Evolutionary conservation across 2,797 vertebrate genomes (phyloP), one percentile per base, ranked within the genome.

Genomic region (Cottoperca gobio): DNA sequence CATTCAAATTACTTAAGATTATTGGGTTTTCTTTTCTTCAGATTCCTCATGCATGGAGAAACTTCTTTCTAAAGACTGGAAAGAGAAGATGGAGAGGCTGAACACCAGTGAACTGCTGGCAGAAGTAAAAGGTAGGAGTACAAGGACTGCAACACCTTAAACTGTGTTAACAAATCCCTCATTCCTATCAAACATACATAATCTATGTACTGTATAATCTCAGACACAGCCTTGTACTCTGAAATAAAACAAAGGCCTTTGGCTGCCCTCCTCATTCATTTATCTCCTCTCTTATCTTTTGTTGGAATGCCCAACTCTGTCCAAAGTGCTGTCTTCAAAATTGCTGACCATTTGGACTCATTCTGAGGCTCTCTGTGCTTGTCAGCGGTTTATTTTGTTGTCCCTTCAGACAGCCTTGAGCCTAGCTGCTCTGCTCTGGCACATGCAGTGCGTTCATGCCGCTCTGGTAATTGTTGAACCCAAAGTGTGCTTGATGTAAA

Each of bases 21-120:
- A 2, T 39, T 28, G 11, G 4, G 19, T 42, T 73, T 69, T 53
- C 31, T 33, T 0, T 78, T 48, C 82, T 83, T 50, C 60, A 98
- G 97, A 99, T 89, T 96, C 97, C 26, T 94, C 97, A 73, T 99
- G 97, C 88, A 96, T 98, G 96, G 97, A 99, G 92, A 97, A 96
- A 72, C 95, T 99, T 85, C 97, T 99, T 86, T 97, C 97, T 86
- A 98, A 98, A 95, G 97, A 99, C 89, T 99, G 97, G 97, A 98
- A 98, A 85, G 97, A 98, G 91, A 98, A 98, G 92, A 98, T 99
- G 97, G 97, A 98, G 89, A 95, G 97, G 91, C 93, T 99, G 86
- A 97, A 98, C 91, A 96, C 97, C 59, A 97, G 96, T 73, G 96
- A 98, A 89, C 96, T 99, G 76, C 95, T 99, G 76, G 97, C 96